Evolutionary conservation across 2,888 invertebrate species (phyloP).

Genomic region (Idaea aversata): DNA sequence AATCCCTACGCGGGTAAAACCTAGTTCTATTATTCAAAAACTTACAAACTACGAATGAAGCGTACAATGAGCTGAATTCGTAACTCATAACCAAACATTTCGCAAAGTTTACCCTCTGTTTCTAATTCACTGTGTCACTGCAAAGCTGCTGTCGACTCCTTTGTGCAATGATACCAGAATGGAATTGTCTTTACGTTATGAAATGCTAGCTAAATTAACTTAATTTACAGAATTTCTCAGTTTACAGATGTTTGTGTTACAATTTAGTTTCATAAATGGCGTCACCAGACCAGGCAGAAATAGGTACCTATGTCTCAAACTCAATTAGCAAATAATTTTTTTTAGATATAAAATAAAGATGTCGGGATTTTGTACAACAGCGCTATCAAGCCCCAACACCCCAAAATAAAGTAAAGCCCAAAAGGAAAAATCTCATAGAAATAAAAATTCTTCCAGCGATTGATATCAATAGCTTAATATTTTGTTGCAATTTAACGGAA

Average conservation of each 20-base stretch:
- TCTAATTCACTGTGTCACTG: constrained; percentile 12
- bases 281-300: neutral
- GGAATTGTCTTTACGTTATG: constrained; percentile 29
- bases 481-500: too few relatives aligned
- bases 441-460: too few relatives aligned
- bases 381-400: too few relatives aligned
- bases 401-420: too few relatives aligned
- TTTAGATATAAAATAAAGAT: too few relatives aligned
- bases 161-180: constrained; percentile 33
- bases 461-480: too few relatives aligned
- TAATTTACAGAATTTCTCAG: constrained; percentile 22
- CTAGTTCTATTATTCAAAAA: neutral
- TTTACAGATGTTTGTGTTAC: constrained; percentile 18
- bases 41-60: neutral
- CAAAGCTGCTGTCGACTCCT: constrained; percentile 26
- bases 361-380: too few relatives aligned
- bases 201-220: constrained; percentile 13
- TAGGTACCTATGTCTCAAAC: too few relatives aligned
- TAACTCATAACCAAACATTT: neutral
- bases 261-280: neutral
- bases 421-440: too few relatives aligned
- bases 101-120: neutral
- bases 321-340: too few relatives aligned
- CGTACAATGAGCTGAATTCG: neutral
- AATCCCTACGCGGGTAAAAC: too few relatives aligned